Evolutionary conservation across 2,797 vertebrate species (phyloP), one percentile per base, ranked within the genome.

Genomic region (Argentina silus): DNA sequence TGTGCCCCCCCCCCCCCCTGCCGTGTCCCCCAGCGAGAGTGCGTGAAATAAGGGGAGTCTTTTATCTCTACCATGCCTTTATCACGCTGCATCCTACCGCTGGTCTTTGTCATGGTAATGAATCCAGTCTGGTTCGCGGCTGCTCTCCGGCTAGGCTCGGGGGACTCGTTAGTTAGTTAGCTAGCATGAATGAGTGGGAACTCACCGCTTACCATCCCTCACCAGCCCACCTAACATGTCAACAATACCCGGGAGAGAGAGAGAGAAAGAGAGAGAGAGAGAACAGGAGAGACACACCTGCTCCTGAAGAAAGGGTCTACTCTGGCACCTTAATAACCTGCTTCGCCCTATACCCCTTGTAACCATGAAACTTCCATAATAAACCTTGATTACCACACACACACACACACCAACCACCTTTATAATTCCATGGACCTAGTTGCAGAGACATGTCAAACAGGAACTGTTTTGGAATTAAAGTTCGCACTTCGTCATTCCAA

Each of bases 71-170:
- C 84, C 79, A 66, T 85, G 81, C 78, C 79, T 88, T 86, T 78
- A 84, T 89, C 85, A 57, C 70, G 70, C 83, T 79, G 80, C 86
- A 87, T 88, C 85, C 72, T 36, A 80, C 65, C 83, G 62, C 75
- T 76, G 79, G 80, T 74, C 80, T 87, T 93, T 92, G 90, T 91
- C 88, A 91, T 93, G 89, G 67, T 90, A 90, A 93, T 91, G 74
- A 56, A 57, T 69, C 75, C 71, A 77, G 89, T 86, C 88, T 90
- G 89, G 75, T 73, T 81, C 83, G 81, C 89, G 85, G 86, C 87
- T 89, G 87, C 72, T 83, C 85, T 61, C 75, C 81, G 85, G 86
- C 86, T 82, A 82, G 84, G 85, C 90, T 88, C 81, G 64, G 67
- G 91, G 87, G 88, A 90, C 91, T 92, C 61, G 87, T 91, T 92